Evolutionary conservation across 2,888 invertebrate species (phyloP).

Genomic region (Helleia helle): DNA sequence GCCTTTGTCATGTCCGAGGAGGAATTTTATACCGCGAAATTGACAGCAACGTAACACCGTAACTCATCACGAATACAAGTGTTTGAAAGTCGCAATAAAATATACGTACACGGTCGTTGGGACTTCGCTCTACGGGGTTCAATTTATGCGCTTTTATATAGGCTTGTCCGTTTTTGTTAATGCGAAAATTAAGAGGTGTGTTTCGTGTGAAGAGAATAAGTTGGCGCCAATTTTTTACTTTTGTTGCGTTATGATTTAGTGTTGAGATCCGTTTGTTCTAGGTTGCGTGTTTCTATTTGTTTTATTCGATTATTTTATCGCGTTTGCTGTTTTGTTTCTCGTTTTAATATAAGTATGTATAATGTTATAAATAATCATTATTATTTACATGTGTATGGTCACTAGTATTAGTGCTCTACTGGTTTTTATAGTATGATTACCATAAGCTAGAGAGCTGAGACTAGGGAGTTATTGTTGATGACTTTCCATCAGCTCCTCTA

Average conservation of each 20-base stretch:
- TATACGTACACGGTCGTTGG: conserved; percentile 39
- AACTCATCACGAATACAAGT: conserved; percentile 51
- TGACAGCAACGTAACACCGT: conserved; percentile 55
- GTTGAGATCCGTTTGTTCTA: background rate
- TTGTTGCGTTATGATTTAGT: conserved; percentile 2
- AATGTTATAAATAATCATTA: no score
- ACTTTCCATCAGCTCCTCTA: no score
- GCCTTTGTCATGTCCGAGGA: conserved; percentile 60
- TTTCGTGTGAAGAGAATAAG: conserved; percentile 18
- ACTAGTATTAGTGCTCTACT: no score
- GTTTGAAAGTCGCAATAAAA: conserved; percentile 55
- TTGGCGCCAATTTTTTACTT: conserved; percentile 16
- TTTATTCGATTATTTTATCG: no score
- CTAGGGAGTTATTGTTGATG: no score
- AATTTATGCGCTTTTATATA: conserved; percentile 61
- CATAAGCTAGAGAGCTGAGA: no score
- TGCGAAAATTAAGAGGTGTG: conserved; percentile 45
- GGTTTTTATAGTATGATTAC: no score
- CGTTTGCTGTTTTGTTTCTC: background rate
- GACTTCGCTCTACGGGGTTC: conserved; percentile 52
- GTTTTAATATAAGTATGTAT: no score
- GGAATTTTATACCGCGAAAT: conserved; percentile 66
- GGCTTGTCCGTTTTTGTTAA: conserved; percentile 65
- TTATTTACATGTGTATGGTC: no score
- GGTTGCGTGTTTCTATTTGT: no score